These are phyloP conservation scores for Anagrus nilaparvatae DNA, from an alignment of 1,140 invertebrate species.

Conservation along the genomic window DNA sequence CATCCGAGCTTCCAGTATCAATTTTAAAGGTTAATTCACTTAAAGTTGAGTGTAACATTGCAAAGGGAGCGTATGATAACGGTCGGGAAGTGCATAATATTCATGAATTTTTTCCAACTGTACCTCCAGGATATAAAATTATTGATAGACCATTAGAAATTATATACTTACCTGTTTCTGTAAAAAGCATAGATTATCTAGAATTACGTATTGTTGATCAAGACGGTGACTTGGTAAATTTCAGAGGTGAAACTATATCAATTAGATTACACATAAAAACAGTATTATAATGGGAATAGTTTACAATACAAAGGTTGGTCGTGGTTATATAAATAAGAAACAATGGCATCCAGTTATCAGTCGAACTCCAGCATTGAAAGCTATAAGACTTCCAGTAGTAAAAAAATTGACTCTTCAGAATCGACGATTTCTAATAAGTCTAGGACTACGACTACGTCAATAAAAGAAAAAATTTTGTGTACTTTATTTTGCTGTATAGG, in stretches of 20 bases:
- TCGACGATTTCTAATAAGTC: slow-evolving; percentile 12
- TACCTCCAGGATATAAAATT: slow-evolving; percentile 21
- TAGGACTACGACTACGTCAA: slow-evolving; percentile 12
- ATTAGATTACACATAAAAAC: slow-evolving; percentile 16
- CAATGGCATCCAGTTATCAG: slow-evolving; percentile 5
- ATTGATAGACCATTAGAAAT: slow-evolving; percentile 14
- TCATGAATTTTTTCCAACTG: slow-evolving; percentile 16
- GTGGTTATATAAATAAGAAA: slow-evolving; percentile 1
- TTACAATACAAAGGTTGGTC: too few species aligned
- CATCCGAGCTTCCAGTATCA: slow-evolving; percentile 17
- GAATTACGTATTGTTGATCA: slow-evolving; percentile 13
- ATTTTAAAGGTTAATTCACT: slow-evolving; percentile 22
- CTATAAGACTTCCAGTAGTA: too few species aligned
- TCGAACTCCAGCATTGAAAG: too few species aligned
- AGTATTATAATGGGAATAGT: not conserved
- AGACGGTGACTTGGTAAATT: slow-evolving; percentile 13
- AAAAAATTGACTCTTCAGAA: too few species aligned
- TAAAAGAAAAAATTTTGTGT: not conserved
- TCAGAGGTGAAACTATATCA: slow-evolving; percentile 22
- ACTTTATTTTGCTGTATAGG: too few species aligned
- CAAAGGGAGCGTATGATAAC: slow-evolving; percentile 18
- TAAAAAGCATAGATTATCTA: slow-evolving; percentile 7
- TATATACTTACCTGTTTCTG: slow-evolving; percentile 12
- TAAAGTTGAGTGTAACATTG: slow-evolving; percentile 23
- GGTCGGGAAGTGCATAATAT: slow-evolving; percentile 16